phyloP scores from a whole-genome alignment of 1,140 invertebrate genomes.

The Limonius californicus region DNA sequence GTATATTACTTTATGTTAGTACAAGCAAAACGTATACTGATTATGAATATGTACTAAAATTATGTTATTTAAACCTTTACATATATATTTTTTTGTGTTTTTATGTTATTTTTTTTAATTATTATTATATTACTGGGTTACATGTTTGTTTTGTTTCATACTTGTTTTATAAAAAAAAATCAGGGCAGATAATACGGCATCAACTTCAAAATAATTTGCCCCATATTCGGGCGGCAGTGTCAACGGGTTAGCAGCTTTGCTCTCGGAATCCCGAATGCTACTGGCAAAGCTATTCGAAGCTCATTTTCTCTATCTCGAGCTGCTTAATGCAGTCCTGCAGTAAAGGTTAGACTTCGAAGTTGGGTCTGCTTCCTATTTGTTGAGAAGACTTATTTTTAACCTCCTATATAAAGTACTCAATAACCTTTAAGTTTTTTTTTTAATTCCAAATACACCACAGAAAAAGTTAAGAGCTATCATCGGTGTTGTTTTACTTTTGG shows the following conservation, averaged over 20 bases:
- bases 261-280: conserved; percentile 5
- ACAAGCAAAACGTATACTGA: too few relatives aligned
- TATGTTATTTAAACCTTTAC: too few relatives aligned
- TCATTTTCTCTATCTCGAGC: not conserved
- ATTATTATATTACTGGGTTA: not conserved
- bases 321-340: not conserved
- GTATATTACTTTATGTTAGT: not conserved
- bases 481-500: too few relatives aligned
- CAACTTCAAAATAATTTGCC: not conserved
- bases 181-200: not conserved
- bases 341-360: not conserved
- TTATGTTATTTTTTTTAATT: not conserved
- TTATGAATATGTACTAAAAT: too few relatives aligned
- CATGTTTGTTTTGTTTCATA: not conserved
- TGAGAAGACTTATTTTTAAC: too few relatives aligned
- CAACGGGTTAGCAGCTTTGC: not conserved
- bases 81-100: too few relatives aligned
- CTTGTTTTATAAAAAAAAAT: too few relatives aligned
- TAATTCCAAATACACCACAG: too few relatives aligned
- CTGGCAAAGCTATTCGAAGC: not conserved
- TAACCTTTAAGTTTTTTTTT: too few relatives aligned
- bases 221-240: not conserved
- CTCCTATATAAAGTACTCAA: too few relatives aligned
- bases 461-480: too few relatives aligned
- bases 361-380: too few relatives aligned